Conservation (phyloP, 2,888 invertebrate species). For the Tipula unca region DNA sequence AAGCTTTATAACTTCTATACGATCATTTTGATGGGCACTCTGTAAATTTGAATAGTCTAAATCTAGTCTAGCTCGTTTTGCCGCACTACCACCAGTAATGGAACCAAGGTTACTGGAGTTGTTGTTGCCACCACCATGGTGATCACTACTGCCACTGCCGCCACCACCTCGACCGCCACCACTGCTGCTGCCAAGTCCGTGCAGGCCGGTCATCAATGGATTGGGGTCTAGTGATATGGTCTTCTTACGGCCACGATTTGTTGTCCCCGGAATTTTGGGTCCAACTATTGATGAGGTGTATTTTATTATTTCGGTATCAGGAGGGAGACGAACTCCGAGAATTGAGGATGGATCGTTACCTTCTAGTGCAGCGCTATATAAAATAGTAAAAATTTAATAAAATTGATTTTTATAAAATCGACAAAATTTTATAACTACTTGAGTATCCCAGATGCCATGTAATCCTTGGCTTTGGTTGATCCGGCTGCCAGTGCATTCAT, state of each 20-base stretch:
- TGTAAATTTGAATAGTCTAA: slow-evolving; percentile 38
- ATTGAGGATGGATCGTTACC: slow-evolving; percentile 72
- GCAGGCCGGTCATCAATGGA: slow-evolving; percentile 48
- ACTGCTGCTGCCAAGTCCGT: slow-evolving; percentile 28
- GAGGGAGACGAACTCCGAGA: slow-evolving; percentile 74
- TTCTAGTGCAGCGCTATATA: slow-evolving; percentile 17
- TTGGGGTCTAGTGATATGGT: slow-evolving; percentile 75
- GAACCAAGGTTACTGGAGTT: neutral
- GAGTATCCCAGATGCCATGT: slow-evolving; percentile 44
- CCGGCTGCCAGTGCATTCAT: slow-evolving; percentile 42
- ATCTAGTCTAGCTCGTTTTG: slow-evolving; percentile 42
- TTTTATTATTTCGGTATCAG: slow-evolving; percentile 84
- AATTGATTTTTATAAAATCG: neutral
- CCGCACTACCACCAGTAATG: slow-evolving; percentile 38
- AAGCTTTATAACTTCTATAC: slow-evolving; percentile 74
- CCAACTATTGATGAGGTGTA: slow-evolving; percentile 82
- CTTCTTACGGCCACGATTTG: slow-evolving; percentile 78
- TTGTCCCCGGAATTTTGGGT: slow-evolving; percentile 75
- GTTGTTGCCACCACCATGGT: neutral
- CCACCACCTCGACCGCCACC: neutral
- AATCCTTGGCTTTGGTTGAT: slow-evolving; percentile 36
- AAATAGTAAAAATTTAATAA: neutral
- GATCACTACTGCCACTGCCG: slow-evolving; percentile 19
- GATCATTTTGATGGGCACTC: slow-evolving; percentile 46
- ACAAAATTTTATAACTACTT: slow-evolving; percentile 33